A percentile compares a stretch with the other conserved stretches of the same genome.
These are phyloP conservation scores for Scyliorhinus canicula DNA, from an alignment of 2,797 vertebrate genomes.

Conservation along the genomic window DNA sequence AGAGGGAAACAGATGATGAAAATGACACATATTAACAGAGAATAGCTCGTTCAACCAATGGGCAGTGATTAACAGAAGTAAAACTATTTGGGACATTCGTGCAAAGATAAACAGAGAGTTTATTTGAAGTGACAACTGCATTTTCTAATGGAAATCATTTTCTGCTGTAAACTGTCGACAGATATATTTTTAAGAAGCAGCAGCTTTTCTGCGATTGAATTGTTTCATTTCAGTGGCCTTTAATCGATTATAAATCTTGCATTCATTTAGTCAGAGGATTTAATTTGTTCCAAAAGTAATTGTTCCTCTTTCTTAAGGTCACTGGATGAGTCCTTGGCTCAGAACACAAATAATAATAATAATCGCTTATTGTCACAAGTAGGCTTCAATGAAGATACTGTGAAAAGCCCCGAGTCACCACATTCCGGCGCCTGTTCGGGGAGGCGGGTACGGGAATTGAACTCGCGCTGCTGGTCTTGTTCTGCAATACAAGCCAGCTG, in stretches of 20 bases:
- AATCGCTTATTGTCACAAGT: too few species aligned
- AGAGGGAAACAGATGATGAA: constrained; percentile 21
- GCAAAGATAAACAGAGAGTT: not conserved
- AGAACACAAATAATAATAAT: too few species aligned
- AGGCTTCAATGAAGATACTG: too few species aligned
- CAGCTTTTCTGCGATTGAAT: not conserved
- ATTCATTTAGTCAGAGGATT: not conserved
- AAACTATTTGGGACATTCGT: not conserved
- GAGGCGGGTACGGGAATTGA: too few species aligned
- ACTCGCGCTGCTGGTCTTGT: too few species aligned
- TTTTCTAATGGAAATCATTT: not conserved
- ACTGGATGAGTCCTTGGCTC: not conserved
- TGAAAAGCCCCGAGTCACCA: too few species aligned
- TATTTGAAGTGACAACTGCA: constrained; percentile 4
- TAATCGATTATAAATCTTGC: not conserved
- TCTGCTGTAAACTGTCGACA: not conserved
- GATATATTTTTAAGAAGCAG: not conserved
- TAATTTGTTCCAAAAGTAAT: not conserved
- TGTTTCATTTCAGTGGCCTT: not conserved
- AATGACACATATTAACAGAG: constrained; percentile 21
- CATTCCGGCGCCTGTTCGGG: too few species aligned
- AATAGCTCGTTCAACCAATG: not conserved
- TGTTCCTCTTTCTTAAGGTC: not conserved
- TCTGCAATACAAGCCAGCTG: too few species aligned
- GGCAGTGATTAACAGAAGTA: constrained; percentile 4